Percentiles rank a stretch among this genome's conserved stretches.
These are phyloP conservation scores for Potorous gilbertii DNA, from an alignment of 2,797 vertebrate species.

Conservation along the genomic window DNA sequence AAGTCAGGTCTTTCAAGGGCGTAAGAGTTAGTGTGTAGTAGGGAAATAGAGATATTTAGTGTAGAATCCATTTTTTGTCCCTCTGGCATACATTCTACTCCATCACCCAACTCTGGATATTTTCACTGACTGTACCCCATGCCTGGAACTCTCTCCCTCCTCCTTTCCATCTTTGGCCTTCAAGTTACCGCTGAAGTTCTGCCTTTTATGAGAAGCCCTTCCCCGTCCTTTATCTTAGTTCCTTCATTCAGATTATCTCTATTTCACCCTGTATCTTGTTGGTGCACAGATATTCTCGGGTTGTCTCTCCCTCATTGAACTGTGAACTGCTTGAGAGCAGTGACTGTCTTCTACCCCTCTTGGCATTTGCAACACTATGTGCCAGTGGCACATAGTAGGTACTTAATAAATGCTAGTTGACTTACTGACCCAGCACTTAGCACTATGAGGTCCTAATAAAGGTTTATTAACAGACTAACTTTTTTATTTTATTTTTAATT, in stretches of 20 bases:
- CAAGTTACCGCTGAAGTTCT: background rate
- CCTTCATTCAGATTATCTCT: background rate
- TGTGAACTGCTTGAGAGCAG: background rate
- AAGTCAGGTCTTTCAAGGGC: background rate
- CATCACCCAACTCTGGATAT: background rate
- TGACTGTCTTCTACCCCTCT: background rate
- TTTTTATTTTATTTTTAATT: background rate
- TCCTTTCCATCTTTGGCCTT: background rate
- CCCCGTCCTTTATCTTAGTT: no score
- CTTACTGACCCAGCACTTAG: background rate
- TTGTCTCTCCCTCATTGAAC: background rate
- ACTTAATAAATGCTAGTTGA: background rate
- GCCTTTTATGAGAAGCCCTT: background rate
- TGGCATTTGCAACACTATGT: background rate
- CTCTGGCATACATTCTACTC: background rate
- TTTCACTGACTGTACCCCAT: background rate
- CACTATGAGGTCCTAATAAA: background rate
- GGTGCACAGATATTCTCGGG: no score
- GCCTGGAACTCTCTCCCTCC: background rate
- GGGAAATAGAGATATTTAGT: background rate
- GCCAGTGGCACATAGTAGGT: no score
- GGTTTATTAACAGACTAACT: background rate
- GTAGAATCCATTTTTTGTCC: background rate
- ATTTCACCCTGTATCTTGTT: background rate
- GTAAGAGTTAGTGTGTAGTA: background rate